A percentile compares a stretch with the other conserved stretches of the same genome.
These are phyloP conservation scores for Anolis apletophallus DNA, from an alignment of 2,797 vertebrate genomes.

Conservation along the genomic window DNA sequence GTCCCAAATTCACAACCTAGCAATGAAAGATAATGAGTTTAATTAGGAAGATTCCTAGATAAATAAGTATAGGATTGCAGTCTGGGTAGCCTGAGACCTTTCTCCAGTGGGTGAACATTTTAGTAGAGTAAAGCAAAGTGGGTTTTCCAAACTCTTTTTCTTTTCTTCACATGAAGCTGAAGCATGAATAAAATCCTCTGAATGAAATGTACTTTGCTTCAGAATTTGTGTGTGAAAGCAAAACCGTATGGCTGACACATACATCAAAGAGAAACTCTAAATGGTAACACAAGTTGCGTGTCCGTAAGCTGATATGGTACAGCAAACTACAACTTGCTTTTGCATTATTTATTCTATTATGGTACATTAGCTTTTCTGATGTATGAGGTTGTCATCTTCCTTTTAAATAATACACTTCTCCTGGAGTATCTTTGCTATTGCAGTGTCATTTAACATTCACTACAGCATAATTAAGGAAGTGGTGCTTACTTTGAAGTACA, in stretches of 20 bases:
- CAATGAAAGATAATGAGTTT: neutral
- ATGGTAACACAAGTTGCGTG: slow-evolving; percentile 55
- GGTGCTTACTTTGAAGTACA: slow-evolving; percentile 37
- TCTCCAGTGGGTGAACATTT: neutral
- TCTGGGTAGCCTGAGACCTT: neutral
- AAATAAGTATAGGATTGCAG: neutral
- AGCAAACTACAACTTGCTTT: slow-evolving; percentile 53
- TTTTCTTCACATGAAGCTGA: slow-evolving; percentile 42
- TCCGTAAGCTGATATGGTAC: slow-evolving; percentile 47
- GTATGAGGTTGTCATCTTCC: slow-evolving; percentile 56
- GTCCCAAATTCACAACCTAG: neutral
- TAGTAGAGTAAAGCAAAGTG: slow-evolving; percentile 4
- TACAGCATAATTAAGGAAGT: slow-evolving; percentile 50
- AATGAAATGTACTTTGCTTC: slow-evolving; percentile 62
- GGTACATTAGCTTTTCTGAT: slow-evolving; percentile 62
- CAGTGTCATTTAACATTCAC: slow-evolving; percentile 56
- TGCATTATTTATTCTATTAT: slow-evolving; percentile 64
- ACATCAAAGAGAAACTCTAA: slow-evolving; percentile 53
- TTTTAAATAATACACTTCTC: slow-evolving; percentile 57
- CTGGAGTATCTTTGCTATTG: slow-evolving; percentile 56
- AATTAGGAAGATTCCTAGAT: neutral
- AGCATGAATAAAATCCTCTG: slow-evolving; percentile 60
- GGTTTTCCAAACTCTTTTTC: slow-evolving; percentile 10
- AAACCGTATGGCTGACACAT: slow-evolving; percentile 58
- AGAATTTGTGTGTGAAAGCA: slow-evolving; percentile 61